These are phyloP conservation scores for Helobdella robusta DNA, from an alignment of 2,888 invertebrate species.

Conservation along the genomic window DNA sequence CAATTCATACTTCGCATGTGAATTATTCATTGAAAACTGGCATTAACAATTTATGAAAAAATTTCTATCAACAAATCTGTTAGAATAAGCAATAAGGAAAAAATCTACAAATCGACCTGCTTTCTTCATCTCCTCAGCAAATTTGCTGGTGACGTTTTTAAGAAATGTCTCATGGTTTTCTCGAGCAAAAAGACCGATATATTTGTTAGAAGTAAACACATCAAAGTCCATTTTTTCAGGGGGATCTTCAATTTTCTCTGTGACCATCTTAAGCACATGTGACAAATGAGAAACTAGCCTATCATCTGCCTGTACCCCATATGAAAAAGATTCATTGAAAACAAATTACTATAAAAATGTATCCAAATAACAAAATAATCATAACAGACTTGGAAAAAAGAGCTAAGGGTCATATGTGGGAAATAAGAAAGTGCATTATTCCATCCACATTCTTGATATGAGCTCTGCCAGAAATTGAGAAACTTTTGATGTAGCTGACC, in stretches of 20 bases:
- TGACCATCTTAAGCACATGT: slow-evolving; percentile 47
- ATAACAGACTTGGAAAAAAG: slow-evolving; percentile 59
- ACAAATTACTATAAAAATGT: no score
- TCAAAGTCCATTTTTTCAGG: slow-evolving; percentile 55
- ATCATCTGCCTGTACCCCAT: slow-evolving; percentile 41
- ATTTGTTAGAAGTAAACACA: slow-evolving; percentile 70
- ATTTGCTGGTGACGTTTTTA: slow-evolving; percentile 67
- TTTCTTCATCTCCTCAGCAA: slow-evolving; percentile 61
- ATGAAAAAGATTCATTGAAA: no score
- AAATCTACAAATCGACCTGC: slow-evolving; percentile 36
- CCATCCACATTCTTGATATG: slow-evolving; percentile 66
- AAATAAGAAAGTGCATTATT: slow-evolving; percentile 82
- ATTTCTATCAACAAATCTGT: no score
- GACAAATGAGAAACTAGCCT: slow-evolving; percentile 40
- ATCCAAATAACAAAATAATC: no score
- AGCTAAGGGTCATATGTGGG: slow-evolving; percentile 78
- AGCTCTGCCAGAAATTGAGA: slow-evolving; percentile 62
- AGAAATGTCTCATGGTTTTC: slow-evolving; percentile 72
- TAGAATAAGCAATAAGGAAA: not conserved
- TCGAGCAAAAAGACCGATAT: slow-evolving; percentile 79
- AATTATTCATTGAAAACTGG: not conserved
- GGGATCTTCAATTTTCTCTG: slow-evolving; percentile 23
- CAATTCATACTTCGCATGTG: not conserved
- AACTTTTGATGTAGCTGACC: slow-evolving; percentile 63
- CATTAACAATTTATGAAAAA: no score